A percentile compares a stretch with the other conserved stretches of the same genome.
phyloP scores from a whole-genome alignment of 2,888 invertebrate genomes.

The Stenchaetothrips biformis region DNA sequence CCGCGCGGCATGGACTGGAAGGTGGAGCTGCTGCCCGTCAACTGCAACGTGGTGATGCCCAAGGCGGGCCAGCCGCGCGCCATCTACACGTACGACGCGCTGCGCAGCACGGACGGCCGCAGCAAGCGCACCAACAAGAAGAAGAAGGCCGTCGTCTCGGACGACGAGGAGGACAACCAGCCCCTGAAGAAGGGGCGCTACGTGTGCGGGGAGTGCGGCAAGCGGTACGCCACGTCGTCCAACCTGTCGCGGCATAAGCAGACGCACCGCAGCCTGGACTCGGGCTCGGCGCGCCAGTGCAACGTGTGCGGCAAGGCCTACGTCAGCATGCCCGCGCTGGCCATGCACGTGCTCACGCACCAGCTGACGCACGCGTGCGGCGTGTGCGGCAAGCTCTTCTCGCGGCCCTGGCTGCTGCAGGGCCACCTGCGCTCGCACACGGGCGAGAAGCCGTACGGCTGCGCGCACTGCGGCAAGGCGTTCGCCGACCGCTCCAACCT shows the following conservation, averaged over 20 bases:
- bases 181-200: constrained; percentile 49
- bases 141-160: constrained; percentile 38
- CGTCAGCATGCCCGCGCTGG: constrained; percentile 95
- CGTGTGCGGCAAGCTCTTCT: constrained; percentile 91
- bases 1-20: constrained; percentile 8
- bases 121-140: constrained; percentile 48
- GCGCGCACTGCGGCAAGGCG: constrained; percentile 88
- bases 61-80: constrained; percentile 42
- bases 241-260: constrained; percentile 87
- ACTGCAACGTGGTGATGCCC: constrained; percentile 28
- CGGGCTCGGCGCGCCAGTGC: constrained; percentile 89
- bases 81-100: constrained; percentile 54
- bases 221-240: constrained; percentile 85
- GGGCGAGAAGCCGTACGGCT: constrained; percentile 89
- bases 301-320: constrained; percentile 94
- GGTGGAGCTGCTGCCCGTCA: constrained; percentile 17
- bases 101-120: constrained; percentile 59
- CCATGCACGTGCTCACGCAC: constrained; percentile 90
- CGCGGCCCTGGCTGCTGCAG: constrained; percentile 88
- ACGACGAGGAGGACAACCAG: constrained; percentile 36
- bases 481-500: constrained; percentile 92
- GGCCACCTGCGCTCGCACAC: constrained; percentile 87
- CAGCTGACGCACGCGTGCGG: constrained; percentile 88
- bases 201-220: constrained; percentile 83
- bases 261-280: constrained; percentile 88